A percentile compares a stretch with the other conserved stretches of the same genome.
Evolutionary conservation across 2,888 invertebrate species (phyloP).

Genomic region (Imbricaverruca yamaguchii): DNA sequence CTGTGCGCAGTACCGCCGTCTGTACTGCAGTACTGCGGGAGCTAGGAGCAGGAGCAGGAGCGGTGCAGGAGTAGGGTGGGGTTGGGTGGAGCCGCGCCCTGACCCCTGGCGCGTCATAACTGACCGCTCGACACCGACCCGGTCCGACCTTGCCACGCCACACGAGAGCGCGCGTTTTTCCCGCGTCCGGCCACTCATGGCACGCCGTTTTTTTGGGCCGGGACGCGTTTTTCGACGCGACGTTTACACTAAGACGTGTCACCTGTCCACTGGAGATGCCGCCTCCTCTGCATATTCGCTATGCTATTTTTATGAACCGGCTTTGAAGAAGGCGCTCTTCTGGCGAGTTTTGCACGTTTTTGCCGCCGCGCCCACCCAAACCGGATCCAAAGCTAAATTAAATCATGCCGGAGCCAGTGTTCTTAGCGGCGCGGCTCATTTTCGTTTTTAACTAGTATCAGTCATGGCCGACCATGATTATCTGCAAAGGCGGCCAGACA

Average conservation of each 20-base stretch:
- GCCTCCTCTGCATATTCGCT: constrained; percentile 12
- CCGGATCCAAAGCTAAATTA: constrained; percentile 18
- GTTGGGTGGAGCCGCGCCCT: too few species aligned
- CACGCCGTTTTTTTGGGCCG: not conserved
- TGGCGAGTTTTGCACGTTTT: not conserved
- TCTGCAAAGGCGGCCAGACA: not conserved
- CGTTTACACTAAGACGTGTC: constrained; percentile 18
- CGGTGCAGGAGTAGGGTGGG: too few species aligned
- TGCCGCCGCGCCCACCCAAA: constrained; percentile 2
- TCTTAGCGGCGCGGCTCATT: not conserved
- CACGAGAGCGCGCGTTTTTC: constrained; percentile 3
- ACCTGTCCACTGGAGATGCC: not conserved
- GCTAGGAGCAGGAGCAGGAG: too few species aligned
- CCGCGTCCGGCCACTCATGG: not conserved
- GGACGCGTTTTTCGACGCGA: not conserved
- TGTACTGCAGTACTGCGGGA: too few species aligned
- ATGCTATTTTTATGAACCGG: constrained; percentile 9
- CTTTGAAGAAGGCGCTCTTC: constrained; percentile 9
- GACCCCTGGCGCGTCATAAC: too few species aligned
- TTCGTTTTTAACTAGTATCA: not conserved
- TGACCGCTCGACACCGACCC: not conserved
- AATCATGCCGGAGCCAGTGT: not conserved
- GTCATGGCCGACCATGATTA: not conserved
- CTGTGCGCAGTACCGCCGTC: too few species aligned
- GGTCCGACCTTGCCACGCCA: not conserved